These are phyloP conservation scores for Venusia cambrica DNA, from an alignment of 2,888 invertebrate species.

Conservation along the genomic window DNA sequence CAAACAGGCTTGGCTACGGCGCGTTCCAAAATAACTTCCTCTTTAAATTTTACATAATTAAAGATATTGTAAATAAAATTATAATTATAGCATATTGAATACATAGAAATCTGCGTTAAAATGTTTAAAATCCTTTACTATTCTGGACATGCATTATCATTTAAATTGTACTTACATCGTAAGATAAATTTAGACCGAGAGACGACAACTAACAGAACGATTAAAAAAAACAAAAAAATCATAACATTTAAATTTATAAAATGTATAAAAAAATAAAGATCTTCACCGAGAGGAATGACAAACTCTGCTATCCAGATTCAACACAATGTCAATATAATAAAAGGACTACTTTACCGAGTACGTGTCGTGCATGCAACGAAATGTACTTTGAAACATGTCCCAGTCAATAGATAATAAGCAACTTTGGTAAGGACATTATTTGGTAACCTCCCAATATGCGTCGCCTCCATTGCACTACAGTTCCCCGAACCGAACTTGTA, in stretches of 20 bases:
- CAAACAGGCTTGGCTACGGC: conserved; percentile 27
- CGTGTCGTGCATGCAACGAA: conserved; percentile 15
- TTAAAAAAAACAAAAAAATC: conserved; percentile 40
- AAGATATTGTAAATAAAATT: conserved; percentile 73
- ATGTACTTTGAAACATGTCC: conserved; percentile 21
- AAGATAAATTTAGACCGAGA: conserved; percentile 68
- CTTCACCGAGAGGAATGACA: conserved; percentile 73
- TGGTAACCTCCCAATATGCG: conserved; percentile 35
- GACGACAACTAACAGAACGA: conserved; percentile 52
- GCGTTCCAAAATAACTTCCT: conserved; percentile 44
- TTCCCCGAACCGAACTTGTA: conserved; percentile 7
- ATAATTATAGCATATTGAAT: conserved; percentile 73
- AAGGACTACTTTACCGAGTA: conserved; percentile 20
- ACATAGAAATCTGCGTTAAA: conserved; percentile 76
- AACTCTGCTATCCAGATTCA: conserved; percentile 48
- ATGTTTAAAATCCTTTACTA: conserved; percentile 68
- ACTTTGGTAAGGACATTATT: conserved; percentile 54
- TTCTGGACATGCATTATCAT: conserved; percentile 69
- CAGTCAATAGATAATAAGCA: conserved; percentile 35
- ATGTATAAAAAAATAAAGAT: conserved; percentile 80
- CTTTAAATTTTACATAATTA: conserved; percentile 40
- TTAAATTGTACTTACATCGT: conserved; percentile 75
- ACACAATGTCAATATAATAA: conserved; percentile 26
- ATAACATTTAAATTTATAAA: conserved; percentile 48
- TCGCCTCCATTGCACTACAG: conserved; percentile 23